Conservation (phyloP, 2,888 invertebrate species). For the Drosophila neotestacea region DNA sequence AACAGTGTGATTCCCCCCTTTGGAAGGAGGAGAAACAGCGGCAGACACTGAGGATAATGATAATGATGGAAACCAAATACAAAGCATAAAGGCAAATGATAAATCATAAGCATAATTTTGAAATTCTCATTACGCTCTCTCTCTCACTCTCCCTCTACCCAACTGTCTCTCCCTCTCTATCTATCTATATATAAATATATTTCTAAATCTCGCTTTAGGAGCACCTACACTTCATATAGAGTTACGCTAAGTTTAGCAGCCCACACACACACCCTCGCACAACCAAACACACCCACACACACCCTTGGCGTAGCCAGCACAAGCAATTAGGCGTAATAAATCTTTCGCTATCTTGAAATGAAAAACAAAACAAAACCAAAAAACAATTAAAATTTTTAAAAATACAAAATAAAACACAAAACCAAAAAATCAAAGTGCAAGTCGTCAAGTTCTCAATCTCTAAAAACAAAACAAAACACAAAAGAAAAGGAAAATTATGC, state of each 20-base stretch:
- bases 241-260: slow-evolving; percentile 53
- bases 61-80: slow-evolving; percentile 32
- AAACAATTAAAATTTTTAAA: slow-evolving; percentile 22
- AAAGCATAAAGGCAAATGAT: slow-evolving; percentile 52
- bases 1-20: slow-evolving; percentile 12
- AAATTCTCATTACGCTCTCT: slow-evolving; percentile 48
- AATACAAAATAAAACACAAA: slow-evolving; percentile 7
- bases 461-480: slow-evolving; percentile 6
- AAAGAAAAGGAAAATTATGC: slow-evolving; percentile 47
- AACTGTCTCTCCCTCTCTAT: slow-evolving; percentile 9
- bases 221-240: slow-evolving; percentile 59
- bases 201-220: slow-evolving; percentile 61
- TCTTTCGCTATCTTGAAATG: slow-evolving; percentile 54
- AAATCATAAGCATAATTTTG: slow-evolving; percentile 49
- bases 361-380: slow-evolving; percentile 10
- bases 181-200: slow-evolving; percentile 46
- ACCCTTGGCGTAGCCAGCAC: slow-evolving; percentile 77
- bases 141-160: slow-evolving; percentile 14
- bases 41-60: background rate
- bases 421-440: slow-evolving; percentile 17
- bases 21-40: background rate
- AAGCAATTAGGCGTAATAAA: slow-evolving; percentile 66
- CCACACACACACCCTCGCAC: slow-evolving; percentile 11
- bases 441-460: slow-evolving; percentile 44
- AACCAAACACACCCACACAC: slow-evolving; percentile 18